Evolutionary conservation across 2,113 vertebrate species (phyloP).

Genomic region (Dipodomys spectabilis): DNA sequence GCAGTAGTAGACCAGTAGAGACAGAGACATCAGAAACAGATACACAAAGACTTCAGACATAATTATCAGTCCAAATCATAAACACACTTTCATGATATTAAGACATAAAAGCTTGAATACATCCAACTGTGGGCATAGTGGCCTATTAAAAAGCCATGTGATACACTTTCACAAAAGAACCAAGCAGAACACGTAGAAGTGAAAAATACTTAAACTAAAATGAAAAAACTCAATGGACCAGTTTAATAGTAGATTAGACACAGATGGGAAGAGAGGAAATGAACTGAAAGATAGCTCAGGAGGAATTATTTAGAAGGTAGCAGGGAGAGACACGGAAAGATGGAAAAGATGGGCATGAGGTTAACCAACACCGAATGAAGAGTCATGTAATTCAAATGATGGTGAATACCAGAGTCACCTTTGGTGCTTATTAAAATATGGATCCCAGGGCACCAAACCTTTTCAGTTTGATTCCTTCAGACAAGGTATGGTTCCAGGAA

Average conservation of each 20-base stretch:
- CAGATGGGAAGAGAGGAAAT: not conserved
- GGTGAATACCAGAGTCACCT: not conserved
- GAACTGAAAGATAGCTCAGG: not conserved
- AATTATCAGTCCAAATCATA: not conserved
- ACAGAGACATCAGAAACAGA: slow-evolving; percentile 6
- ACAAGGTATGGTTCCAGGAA: not conserved
- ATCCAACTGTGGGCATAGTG: not conserved
- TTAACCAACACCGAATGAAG: not conserved
- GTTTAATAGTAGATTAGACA: slow-evolving; percentile 19
- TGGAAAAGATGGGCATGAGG: not conserved
- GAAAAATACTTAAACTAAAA: slow-evolving; percentile 38
- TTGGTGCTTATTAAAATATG: too few species aligned
- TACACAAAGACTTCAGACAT: not conserved
- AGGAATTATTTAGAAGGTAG: not conserved
- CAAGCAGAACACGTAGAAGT: not conserved
- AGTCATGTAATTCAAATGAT: not conserved
- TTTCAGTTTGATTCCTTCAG: not conserved
- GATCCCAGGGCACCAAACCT: not conserved
- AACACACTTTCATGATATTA: not conserved
- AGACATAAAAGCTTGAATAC: not conserved
- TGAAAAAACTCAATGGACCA: not conserved
- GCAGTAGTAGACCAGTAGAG: not conserved
- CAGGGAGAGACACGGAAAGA: not conserved
- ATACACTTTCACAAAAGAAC: slow-evolving; percentile 31
- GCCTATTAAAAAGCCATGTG: not conserved